Evolutionary conservation across 2,888 invertebrate genomes (phyloP), one percentile per base, ranked within the genome.

Genomic region (Nemapogon koenigi): DNA sequence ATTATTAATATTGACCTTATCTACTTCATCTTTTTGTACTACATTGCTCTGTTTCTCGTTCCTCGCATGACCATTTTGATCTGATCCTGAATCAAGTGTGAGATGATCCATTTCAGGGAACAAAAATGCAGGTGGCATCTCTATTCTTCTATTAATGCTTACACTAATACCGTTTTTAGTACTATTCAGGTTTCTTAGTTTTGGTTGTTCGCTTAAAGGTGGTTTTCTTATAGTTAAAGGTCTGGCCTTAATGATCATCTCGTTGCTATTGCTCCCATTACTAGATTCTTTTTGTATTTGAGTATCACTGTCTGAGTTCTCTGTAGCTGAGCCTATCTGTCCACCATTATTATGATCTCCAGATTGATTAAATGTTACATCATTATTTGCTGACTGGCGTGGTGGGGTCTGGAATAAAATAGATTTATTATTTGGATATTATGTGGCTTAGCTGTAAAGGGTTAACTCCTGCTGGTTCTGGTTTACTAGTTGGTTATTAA

Each of bases 221-320:
- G 89, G 89, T 62, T 93, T 93, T 65, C 91, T 86, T 45, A 92
- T 87, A 31, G 91, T 91, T 43, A 93, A 62, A 0, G 92, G 92
- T 48, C 90, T 88, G 1, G 93, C 91, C 72, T 93, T 93, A 46
- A 93, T 70, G 40, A 71, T 75, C 79, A 70, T 70, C 40, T 78
- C 78, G 41, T 58, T 71, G 47, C 54, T 62, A n/a, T n/a, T n/a
- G 47, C 52, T 59, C 26, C 67, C 68, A 39, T 69, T 70, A 47
- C 53, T 72, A 1, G 73, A 66, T 52, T 82, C 72, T 67, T 82
- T 69, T 41, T 49, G 62, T 42, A 54, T 56, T 28, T 50, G 56
- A 14, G 45, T 41, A 28, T 73, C 72, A 39, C 56, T 62, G 41
- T 75, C 73, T 32, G 59, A 68, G 35, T 59, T 63, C 18, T 55